Evolutionary conservation across 2,797 vertebrate species (phyloP).

Genomic region (Lindbergichthys nudifrons): DNA sequence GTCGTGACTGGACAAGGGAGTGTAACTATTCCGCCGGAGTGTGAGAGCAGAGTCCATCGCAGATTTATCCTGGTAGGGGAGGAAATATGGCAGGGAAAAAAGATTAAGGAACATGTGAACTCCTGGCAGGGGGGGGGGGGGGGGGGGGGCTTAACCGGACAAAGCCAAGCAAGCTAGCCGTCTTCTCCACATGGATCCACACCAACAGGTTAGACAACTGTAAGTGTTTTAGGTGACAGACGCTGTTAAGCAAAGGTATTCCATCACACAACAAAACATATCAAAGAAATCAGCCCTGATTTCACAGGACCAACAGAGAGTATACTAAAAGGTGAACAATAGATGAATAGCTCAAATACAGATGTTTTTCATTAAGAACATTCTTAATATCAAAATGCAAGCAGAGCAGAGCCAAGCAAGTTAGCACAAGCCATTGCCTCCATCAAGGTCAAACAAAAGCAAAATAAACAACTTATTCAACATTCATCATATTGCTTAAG

Average conservation of each 20-base stretch:
- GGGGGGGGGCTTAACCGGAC: conserved; percentile 20
- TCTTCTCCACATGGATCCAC: conserved; percentile 24
- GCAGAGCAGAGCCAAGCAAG: conserved; percentile 55
- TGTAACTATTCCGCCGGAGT: conserved; percentile 97
- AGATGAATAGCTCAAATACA: conserved; percentile 6
- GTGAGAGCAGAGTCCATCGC: conserved; percentile 87
- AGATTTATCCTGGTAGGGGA: conserved; percentile 86
- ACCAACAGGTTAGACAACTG: conserved; percentile 12
- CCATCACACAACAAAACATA: conserved; percentile 9
- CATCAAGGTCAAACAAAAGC: conserved; percentile 21
- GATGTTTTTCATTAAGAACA: conserved; percentile 5
- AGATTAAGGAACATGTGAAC: conserved; percentile 44
- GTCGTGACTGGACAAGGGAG: conserved; percentile 93
- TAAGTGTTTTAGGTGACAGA: conserved; percentile 12
- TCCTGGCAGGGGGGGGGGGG: neutral
- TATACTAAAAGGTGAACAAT: neutral
- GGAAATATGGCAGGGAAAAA: conserved; percentile 78
- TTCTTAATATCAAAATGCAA: conserved; percentile 37
- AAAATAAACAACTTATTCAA: conserved; percentile 24
- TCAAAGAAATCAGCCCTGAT: conserved; percentile 3
- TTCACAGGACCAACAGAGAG: conserved; percentile 13
- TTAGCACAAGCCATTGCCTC: conserved; percentile 42
- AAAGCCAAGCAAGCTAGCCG: conserved; percentile 25
- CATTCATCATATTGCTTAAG: conserved; percentile 38
- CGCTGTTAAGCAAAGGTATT: neutral